These are phyloP conservation scores for Drosophila mercatorum DNA, from an alignment of 2,888 invertebrate species.

Conservation along the genomic window DNA sequence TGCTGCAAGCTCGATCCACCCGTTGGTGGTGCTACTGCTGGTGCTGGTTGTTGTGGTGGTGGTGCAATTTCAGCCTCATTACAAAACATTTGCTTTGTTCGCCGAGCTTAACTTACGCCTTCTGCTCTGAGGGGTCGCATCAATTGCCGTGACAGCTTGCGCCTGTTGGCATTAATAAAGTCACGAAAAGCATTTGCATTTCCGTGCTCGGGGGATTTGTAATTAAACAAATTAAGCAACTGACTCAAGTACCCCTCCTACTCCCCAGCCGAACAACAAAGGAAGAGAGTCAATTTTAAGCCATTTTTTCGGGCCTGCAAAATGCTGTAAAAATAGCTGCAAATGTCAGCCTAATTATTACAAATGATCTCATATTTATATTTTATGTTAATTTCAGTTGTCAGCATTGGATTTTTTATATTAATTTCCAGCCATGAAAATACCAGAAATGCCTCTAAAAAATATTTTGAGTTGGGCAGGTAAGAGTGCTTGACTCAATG, in stretches of 20 bases:
- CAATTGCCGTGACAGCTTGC: slow-evolving; percentile 70
- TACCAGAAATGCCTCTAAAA: slow-evolving; percentile 50
- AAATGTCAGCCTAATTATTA: slow-evolving; percentile 76
- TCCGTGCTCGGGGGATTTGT: slow-evolving; percentile 56
- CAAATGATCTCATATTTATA: slow-evolving; percentile 71
- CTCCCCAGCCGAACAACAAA: neutral
- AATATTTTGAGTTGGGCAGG: slow-evolving; percentile 4
- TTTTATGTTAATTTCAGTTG: slow-evolving; percentile 63
- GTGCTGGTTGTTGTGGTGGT: slow-evolving; percentile 22
- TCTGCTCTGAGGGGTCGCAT: slow-evolving; percentile 51
- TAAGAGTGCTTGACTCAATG: neutral
- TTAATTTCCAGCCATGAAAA: slow-evolving; percentile 49
- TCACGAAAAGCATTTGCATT: slow-evolving; percentile 40
- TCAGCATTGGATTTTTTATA: slow-evolving; percentile 52
- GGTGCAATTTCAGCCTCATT: slow-evolving; percentile 72
- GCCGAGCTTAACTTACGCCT: slow-evolving; percentile 40
- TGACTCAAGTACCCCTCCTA: slow-evolving; percentile 9
- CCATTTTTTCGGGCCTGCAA: slow-evolving; percentile 39
- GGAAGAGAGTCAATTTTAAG: slow-evolving; percentile 1
- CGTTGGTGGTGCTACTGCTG: neutral
- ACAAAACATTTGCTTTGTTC: slow-evolving; percentile 62
- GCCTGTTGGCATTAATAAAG: slow-evolving; percentile 65
- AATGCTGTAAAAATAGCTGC: slow-evolving; percentile 53
- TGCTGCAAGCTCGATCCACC: slow-evolving; percentile 25
- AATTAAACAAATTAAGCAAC: slow-evolving; percentile 74